A percentile compares a stretch with the other conserved stretches of the same genome.
These are phyloP conservation scores for Pipistrellus pygmaeus DNA, from an alignment of 2,797 vertebrate species.

Conservation along the genomic window DNA sequence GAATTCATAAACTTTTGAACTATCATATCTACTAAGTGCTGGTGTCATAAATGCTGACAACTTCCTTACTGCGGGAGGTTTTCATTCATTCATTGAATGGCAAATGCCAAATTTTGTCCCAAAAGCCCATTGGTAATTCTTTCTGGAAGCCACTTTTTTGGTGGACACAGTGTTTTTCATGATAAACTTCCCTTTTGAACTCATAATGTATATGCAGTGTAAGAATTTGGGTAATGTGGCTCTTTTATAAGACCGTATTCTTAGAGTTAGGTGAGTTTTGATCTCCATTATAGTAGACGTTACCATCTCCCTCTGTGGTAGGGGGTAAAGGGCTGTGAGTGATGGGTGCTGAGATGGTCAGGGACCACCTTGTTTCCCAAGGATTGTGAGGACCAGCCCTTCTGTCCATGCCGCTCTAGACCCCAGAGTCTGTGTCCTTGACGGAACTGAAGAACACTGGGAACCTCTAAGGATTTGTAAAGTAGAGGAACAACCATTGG, in stretches of 20 bases:
- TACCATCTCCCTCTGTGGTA: background rate
- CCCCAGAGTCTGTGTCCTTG: background rate
- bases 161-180: background rate
- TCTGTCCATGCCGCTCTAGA: background rate
- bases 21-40: background rate
- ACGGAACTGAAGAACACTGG: background rate
- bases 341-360: background rate
- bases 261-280: background rate
- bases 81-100: constrained; percentile 32
- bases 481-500: background rate
- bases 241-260: background rate
- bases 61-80: background rate
- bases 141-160: constrained; percentile 35
- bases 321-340: background rate
- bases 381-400: background rate
- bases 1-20: background rate
- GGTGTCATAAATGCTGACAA: background rate
- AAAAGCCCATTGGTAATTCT: background rate
- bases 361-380: background rate
- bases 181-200: background rate
- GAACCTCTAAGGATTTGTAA: background rate
- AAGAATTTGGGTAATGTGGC: background rate
- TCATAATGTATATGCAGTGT: background rate
- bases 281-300: background rate
- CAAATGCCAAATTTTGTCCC: background rate